phyloP scores from a whole-genome alignment of 2,113 vertebrate genomes.

The Tricholaema leucomelas region DNA sequence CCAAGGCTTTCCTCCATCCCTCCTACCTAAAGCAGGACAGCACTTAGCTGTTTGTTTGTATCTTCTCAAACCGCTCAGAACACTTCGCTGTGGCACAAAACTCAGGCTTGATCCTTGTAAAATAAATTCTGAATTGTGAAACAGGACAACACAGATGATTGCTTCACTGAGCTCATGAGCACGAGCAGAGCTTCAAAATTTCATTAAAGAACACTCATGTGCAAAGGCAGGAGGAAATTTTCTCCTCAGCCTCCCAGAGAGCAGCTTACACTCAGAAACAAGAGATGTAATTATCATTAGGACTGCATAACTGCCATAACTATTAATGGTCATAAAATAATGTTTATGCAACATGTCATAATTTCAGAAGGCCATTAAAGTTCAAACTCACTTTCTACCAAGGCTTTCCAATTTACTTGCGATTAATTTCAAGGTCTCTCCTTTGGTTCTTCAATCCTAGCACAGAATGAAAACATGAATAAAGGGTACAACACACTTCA shows the following conservation, averaged over 20 bases:
- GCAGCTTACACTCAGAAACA: neutral
- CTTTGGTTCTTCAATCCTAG: neutral
- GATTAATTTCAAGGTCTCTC: neutral
- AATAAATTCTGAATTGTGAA: neutral
- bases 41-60: accelerated
- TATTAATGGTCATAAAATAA: neutral
- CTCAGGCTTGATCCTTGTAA: neutral
- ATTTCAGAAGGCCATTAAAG: neutral
- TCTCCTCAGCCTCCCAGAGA: neutral
- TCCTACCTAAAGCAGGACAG: neutral
- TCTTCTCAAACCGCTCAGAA: neutral
- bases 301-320: neutral
- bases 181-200: neutral
- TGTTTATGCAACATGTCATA: neutral
- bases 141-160: neutral
- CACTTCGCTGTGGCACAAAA: neutral
- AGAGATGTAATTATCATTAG: neutral
- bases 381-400: neutral
- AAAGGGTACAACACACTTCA: neutral
- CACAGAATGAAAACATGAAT: neutral
- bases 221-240: neutral
- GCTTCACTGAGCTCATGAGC: neutral
- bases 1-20: neutral
- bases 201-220: neutral
- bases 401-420: neutral